Conservation (phyloP, 2,888 invertebrate species). For the Epinotia brunnichana region DNA sequence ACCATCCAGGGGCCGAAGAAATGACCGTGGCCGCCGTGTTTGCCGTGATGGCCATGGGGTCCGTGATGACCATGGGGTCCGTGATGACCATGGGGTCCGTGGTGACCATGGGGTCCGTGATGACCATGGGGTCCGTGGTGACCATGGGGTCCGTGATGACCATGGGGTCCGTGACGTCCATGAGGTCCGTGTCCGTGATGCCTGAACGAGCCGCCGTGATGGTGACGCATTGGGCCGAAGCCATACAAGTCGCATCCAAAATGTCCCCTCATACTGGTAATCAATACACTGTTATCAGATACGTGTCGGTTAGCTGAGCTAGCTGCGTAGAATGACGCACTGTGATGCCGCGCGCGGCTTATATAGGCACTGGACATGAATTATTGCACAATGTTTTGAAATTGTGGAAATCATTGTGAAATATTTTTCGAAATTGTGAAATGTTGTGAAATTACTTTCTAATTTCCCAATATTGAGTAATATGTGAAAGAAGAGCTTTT, state of each 20-base stretch:
- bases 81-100: constrained; percentile 5
- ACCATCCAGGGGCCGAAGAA: constrained; percentile 26
- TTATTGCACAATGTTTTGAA: constrained; percentile 22
- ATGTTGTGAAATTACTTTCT: background rate
- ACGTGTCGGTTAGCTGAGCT: background rate
- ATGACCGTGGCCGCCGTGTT: constrained; percentile 11
- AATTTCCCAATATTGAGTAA: background rate
- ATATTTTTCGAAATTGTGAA: background rate
- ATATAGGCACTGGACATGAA: constrained; percentile 5
- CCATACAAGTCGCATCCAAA: constrained; percentile 20
- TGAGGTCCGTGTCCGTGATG: constrained; percentile 15
- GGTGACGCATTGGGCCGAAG: constrained; percentile 27
- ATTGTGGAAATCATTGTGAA: background rate
- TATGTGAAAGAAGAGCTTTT: background rate
- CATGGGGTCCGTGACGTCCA: constrained; percentile 2
- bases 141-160: background rate
- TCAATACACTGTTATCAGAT: background rate
- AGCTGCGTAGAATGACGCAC: background rate
- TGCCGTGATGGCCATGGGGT: constrained; percentile 5
- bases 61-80: constrained; percentile 24
- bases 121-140: background rate
- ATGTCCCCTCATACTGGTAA: constrained; percentile 34
- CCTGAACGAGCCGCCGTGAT: constrained; percentile 10
- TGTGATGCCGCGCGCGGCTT: background rate
- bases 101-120: background rate